These are phyloP conservation scores for Macaria liturata DNA, from an alignment of 2,888 invertebrate genomes.

Conservation along the genomic window DNA sequence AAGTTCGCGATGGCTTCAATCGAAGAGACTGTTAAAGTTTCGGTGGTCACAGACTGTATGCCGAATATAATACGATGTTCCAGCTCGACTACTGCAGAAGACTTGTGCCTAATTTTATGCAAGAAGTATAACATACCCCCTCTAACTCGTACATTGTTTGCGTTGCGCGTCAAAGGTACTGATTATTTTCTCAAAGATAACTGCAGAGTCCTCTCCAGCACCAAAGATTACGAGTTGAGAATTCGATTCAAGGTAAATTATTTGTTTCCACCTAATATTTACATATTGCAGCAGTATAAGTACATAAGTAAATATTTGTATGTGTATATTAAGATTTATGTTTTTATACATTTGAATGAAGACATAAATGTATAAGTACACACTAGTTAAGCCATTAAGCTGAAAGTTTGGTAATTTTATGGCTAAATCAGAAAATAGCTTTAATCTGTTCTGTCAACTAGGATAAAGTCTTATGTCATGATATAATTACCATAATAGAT, in stretches of 20 bases:
- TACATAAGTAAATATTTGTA: too few species aligned
- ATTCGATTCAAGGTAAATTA: constrained; percentile 88
- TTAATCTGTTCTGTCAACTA: too few species aligned
- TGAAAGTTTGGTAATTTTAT: too few species aligned
- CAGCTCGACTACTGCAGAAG: constrained; percentile 83
- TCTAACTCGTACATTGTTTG: constrained; percentile 90
- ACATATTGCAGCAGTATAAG: too few species aligned
- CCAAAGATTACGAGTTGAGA: constrained; percentile 88
- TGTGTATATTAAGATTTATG: too few species aligned
- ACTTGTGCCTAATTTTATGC: constrained; percentile 88
- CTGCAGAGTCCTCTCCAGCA: constrained; percentile 65
- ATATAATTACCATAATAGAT: too few species aligned
- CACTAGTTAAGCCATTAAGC: too few species aligned
- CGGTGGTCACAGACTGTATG: constrained; percentile 66
- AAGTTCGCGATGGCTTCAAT: constrained; percentile 73
- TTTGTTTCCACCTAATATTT: neutral
- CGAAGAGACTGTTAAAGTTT: constrained; percentile 70
- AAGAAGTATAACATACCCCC: constrained; percentile 89
- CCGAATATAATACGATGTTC: constrained; percentile 72
- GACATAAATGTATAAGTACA: too few species aligned
- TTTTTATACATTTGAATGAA: too few species aligned
- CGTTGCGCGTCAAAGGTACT: constrained; percentile 85
- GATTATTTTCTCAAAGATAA: constrained; percentile 88
- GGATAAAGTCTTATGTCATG: too few species aligned
- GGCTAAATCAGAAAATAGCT: too few species aligned